These are phyloP conservation scores for Tangara arthus DNA, from an alignment of 2,797 vertebrate genomes.

Conservation along the genomic window DNA sequence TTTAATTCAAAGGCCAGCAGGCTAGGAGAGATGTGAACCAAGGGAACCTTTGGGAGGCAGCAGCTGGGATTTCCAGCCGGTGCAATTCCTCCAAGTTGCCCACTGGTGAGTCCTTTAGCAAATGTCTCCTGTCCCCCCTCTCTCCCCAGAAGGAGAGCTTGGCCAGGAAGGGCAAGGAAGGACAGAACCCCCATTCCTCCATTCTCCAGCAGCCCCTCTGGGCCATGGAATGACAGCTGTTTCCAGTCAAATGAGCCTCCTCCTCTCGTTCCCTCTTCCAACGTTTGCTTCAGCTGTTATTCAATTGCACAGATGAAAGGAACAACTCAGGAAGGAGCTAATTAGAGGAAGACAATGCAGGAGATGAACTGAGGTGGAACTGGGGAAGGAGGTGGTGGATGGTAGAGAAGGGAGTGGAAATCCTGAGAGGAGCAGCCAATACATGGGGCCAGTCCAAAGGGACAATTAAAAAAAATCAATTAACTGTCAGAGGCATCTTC, in stretches of 20 bases:
- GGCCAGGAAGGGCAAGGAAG: neutral
- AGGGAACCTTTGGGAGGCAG: constrained; percentile 15
- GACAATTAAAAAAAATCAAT: neutral
- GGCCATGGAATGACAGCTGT: neutral
- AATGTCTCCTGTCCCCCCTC: neutral
- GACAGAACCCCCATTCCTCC: neutral
- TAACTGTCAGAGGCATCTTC: neutral
- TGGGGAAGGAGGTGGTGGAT: neutral
- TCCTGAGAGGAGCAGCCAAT: neutral
- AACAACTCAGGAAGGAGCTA: neutral
- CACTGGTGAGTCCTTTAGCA: neutral
- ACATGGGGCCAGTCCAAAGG: neutral
- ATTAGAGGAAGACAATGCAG: constrained; percentile 10
- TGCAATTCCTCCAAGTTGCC: neutral
- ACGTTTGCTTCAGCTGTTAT: neutral
- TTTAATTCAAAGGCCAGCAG: constrained; percentile 49
- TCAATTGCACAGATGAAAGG: neutral
- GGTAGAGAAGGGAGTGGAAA: neutral
- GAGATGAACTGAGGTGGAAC: neutral
- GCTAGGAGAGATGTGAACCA: constrained; percentile 31
- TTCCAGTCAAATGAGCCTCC: neutral
- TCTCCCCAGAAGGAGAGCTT: neutral
- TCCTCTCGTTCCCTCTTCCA: neutral
- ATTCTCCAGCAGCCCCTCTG: neutral
- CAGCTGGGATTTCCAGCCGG: neutral